phyloP scores from a whole-genome alignment of 2,888 invertebrate genomes.

The Pomacea canaliculata region DNA sequence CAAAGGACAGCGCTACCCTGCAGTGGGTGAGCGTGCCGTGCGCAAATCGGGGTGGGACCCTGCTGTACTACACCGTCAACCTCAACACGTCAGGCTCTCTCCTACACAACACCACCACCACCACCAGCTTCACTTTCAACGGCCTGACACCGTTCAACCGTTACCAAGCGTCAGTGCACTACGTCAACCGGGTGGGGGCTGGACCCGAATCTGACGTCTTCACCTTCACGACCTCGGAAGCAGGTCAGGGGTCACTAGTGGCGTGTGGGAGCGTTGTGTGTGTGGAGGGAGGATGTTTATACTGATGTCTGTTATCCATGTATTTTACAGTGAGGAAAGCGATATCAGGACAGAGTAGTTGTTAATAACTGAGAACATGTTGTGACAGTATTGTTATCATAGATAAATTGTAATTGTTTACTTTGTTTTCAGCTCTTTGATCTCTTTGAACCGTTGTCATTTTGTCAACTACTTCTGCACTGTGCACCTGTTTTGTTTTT shows the following conservation, averaged over 20 bases:
- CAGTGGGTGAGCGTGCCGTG: constrained; percentile 51
- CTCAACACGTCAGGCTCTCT: constrained; percentile 15
- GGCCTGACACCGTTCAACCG: constrained; percentile 43
- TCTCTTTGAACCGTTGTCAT: too few species aligned
- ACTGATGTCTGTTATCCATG: too few species aligned
- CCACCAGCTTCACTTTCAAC: constrained; percentile 10
- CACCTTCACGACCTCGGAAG: constrained; percentile 47
- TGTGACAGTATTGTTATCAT: too few species aligned
- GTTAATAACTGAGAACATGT: too few species aligned
- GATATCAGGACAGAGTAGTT: too few species aligned
- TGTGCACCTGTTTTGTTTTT: too few species aligned
- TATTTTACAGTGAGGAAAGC: too few species aligned
- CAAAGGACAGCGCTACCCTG: constrained; percentile 34
- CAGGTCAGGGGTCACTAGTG: constrained; percentile 39
- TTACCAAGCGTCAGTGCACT: constrained; percentile 49
- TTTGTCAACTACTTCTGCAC: too few species aligned
- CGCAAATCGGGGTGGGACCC: constrained; percentile 43
- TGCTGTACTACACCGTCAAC: constrained; percentile 39
- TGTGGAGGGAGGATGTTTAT: too few species aligned
- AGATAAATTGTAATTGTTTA: too few species aligned
- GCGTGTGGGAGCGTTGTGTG: too few species aligned
- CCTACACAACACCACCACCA: constrained; percentile 6
- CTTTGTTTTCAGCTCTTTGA: too few species aligned
- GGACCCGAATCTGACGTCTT: constrained; percentile 37
- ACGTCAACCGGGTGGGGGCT: constrained; percentile 46